Conservation (phyloP, 53 echinoderm and acorn worm genomes). For the Apostichopus leukothele region DNA sequence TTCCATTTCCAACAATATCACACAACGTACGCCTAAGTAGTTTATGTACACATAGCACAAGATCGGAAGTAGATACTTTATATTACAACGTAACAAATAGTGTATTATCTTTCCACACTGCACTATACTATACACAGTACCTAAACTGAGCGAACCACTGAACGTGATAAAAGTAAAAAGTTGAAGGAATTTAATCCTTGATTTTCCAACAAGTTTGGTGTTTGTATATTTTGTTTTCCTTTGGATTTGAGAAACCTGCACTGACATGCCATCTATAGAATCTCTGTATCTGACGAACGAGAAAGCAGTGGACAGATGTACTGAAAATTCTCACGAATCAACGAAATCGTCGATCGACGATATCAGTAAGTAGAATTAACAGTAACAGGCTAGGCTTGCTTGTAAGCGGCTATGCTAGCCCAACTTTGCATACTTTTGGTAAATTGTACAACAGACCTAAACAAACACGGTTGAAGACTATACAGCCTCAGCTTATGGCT, state of each 20-base stretch:
- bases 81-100: not conserved
- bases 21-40: no score
- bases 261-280: slow-evolving; percentile 35
- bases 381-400: no score
- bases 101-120: not conserved
- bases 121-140: not conserved
- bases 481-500: no score
- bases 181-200: slow-evolving; percentile 6
- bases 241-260: not conserved
- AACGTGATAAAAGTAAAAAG: slow-evolving; percentile 4
- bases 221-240: not conserved
- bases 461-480: no score
- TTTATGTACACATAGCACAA: no score
- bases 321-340: not conserved
- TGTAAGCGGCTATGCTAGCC: no score
- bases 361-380: not conserved
- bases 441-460: no score
- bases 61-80: not conserved
- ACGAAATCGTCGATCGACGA: not conserved
- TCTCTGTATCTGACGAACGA: slow-evolving; percentile 11
- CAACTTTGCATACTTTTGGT: no score
- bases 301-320: slow-evolving; percentile 12
- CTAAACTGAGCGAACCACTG: not conserved
- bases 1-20: no score
- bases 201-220: not conserved